These are phyloP conservation scores for Bos indicus DNA, from an alignment of 2,113 vertebrate species.

Conservation along the genomic window DNA sequence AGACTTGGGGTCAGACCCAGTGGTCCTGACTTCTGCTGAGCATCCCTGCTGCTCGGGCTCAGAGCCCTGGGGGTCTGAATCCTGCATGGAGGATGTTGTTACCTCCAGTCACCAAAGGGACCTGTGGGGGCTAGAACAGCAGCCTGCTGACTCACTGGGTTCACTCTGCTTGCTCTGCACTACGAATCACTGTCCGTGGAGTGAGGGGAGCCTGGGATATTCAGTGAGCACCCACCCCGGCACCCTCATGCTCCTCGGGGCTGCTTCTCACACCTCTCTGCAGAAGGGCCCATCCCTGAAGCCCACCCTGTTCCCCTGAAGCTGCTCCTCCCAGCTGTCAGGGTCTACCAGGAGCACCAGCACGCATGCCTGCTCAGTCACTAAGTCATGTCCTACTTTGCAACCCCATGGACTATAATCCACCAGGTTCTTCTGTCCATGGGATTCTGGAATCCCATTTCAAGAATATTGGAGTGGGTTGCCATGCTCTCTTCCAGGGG, in stretches of 20 bases:
- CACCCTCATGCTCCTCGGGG: not conserved
- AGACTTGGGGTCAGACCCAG: no score
- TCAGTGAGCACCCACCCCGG: not conserved
- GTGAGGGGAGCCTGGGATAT: not conserved
- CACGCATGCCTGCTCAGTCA: not conserved
- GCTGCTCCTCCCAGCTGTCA: not conserved
- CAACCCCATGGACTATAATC: not conserved
- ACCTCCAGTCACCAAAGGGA: not conserved
- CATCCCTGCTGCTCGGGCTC: no score
- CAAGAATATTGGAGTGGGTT: not conserved
- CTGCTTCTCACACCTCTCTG: not conserved
- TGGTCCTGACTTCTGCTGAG: no score
- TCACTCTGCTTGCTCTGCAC: not conserved
- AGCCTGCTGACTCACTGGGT: not conserved
- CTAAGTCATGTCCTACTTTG: not conserved
- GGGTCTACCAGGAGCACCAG: not conserved
- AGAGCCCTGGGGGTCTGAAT: no score
- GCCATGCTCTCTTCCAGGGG: not conserved
- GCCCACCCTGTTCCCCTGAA: not conserved
- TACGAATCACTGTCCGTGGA: rapidly evolving
- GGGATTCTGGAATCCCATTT: not conserved
- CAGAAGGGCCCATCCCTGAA: not conserved
- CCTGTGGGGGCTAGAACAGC: no score
- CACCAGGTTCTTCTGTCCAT: not conserved
- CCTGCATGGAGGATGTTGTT: no score